Conservation (phyloP, 2,113 vertebrate species). For the Zosterops japonicus region DNA sequence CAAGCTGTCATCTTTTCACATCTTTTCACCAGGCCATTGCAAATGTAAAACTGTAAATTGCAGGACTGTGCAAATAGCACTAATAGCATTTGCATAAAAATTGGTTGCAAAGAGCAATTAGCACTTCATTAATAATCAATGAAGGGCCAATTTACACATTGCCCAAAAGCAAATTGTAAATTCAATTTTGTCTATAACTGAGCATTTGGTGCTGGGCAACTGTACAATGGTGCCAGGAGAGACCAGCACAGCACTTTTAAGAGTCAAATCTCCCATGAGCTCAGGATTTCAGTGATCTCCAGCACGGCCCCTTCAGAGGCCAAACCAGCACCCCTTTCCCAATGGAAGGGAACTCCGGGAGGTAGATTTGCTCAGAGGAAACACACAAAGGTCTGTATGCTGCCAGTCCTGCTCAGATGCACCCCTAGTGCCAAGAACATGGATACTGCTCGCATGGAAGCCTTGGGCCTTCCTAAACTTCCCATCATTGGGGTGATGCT, state of each 20-base stretch:
- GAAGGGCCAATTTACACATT: conserved; percentile 81
- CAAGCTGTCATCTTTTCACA: conserved; percentile 64
- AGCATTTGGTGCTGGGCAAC: conserved; percentile 61
- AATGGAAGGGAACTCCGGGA: background rate
- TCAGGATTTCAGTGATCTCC: background rate
- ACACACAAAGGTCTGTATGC: background rate
- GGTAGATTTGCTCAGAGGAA: background rate
- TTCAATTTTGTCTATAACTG: conserved; percentile 71
- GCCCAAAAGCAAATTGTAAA: conserved; percentile 79
- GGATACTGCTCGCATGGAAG: background rate
- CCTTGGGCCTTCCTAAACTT: background rate
- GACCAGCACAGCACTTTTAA: background rate
- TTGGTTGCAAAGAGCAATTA: conserved; percentile 81
- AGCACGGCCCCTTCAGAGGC: background rate
- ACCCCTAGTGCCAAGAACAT: background rate
- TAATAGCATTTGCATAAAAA: conserved; percentile 75
- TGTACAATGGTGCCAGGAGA: conserved; percentile 36
- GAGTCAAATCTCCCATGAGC: background rate
- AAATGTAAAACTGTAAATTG: conserved; percentile 72
- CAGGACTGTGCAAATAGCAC: conserved; percentile 69
- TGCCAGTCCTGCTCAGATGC: background rate
- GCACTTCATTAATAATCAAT: conserved; percentile 84
- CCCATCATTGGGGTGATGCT: background rate
- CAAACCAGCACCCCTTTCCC: background rate
- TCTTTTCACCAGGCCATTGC: conserved; percentile 42